Percentiles rank a stretch among this genome's conserved stretches.
These are phyloP conservation scores for Drosophila bunnanda DNA, from an alignment of 2,888 invertebrate genomes.

Conservation along the genomic window DNA sequence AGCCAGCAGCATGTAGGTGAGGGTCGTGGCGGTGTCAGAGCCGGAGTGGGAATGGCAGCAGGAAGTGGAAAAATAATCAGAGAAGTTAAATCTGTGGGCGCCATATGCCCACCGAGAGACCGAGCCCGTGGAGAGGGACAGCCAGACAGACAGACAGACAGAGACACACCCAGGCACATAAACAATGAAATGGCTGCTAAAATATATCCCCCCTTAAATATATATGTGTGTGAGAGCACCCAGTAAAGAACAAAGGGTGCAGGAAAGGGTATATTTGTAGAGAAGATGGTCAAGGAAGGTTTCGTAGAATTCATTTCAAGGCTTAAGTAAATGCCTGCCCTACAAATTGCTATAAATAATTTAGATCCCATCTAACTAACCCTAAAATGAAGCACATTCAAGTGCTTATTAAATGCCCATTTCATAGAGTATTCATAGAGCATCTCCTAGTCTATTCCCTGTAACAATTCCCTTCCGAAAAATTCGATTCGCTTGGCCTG, in stretches of 20 bases:
- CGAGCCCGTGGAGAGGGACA: slow-evolving; percentile 31
- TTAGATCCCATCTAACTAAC: not conserved
- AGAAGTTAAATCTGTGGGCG: slow-evolving; percentile 73
- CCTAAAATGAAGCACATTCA: not conserved
- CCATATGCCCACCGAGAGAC: slow-evolving; percentile 48
- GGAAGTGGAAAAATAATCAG: slow-evolving; percentile 74
- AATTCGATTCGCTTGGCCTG: slow-evolving; percentile 33
- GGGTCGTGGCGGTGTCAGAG: slow-evolving; percentile 3
- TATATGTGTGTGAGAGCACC: slow-evolving; percentile 20
- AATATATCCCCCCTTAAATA: slow-evolving; percentile 47
- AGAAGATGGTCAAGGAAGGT: not conserved
- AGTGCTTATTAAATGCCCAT: too few relatives aligned
- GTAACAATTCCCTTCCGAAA: not conserved
- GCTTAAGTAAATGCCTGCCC: not conserved
- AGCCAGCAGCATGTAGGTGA: slow-evolving; percentile 3
- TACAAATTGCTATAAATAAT: not conserved
- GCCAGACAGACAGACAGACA: slow-evolving; percentile 18
- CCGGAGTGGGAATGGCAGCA: slow-evolving; percentile 38
- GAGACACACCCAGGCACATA: slow-evolving; percentile 54
- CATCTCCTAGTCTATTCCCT: slow-evolving; percentile 2
- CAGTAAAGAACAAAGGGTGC: slow-evolving; percentile 26
- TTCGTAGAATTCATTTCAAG: not conserved
- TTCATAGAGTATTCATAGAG: not conserved
- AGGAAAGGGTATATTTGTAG: not conserved
- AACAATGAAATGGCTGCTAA: slow-evolving; percentile 69